Conservation (phyloP, 2,797 vertebrate genomes). For the Characodon lateralis region DNA sequence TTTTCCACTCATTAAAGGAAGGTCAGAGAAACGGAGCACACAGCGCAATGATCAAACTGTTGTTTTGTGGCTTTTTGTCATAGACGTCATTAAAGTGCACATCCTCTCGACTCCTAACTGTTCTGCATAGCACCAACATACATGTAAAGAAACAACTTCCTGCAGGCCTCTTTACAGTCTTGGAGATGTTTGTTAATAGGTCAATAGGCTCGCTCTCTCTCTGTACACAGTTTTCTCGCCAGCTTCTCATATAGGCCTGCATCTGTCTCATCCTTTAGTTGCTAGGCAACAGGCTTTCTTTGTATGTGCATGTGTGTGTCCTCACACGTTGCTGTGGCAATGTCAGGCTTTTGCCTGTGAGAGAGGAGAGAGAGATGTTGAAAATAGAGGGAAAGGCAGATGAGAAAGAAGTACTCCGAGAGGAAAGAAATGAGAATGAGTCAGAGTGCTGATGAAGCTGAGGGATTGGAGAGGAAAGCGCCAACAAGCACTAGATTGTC, state of each 20-base stretch:
- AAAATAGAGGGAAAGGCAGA: slow-evolving; percentile 71
- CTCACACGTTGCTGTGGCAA: slow-evolving; percentile 71
- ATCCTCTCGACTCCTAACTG: background rate
- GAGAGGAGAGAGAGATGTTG: slow-evolving; percentile 62
- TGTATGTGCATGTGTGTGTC: slow-evolving; percentile 57
- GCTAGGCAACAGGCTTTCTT: slow-evolving; percentile 83
- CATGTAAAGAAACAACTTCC: slow-evolving; percentile 3
- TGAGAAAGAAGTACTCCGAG: slow-evolving; percentile 71
- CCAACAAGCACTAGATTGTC: slow-evolving; percentile 68
- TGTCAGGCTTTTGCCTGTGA: slow-evolving; percentile 72
- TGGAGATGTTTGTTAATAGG: slow-evolving; percentile 30
- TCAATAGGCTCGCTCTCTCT: slow-evolving; percentile 68
- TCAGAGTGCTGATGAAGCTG: slow-evolving; percentile 67
- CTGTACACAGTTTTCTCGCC: slow-evolving; percentile 61
- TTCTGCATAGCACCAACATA: slow-evolving; percentile 6
- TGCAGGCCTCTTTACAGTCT: background rate
- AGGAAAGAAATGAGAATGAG: slow-evolving; percentile 70
- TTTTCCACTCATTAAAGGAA: slow-evolving; percentile 18
- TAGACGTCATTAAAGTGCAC: background rate
- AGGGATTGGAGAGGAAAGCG: slow-evolving; percentile 60
- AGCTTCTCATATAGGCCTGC: slow-evolving; percentile 75
- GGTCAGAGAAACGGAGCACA: slow-evolving; percentile 44
- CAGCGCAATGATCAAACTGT: slow-evolving; percentile 26
- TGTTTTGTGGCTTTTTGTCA: slow-evolving; percentile 7
- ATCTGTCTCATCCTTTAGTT: slow-evolving; percentile 83